Conservation (phyloP, 2,888 invertebrate genomes). For the Agriopis leucophaearia region DNA sequence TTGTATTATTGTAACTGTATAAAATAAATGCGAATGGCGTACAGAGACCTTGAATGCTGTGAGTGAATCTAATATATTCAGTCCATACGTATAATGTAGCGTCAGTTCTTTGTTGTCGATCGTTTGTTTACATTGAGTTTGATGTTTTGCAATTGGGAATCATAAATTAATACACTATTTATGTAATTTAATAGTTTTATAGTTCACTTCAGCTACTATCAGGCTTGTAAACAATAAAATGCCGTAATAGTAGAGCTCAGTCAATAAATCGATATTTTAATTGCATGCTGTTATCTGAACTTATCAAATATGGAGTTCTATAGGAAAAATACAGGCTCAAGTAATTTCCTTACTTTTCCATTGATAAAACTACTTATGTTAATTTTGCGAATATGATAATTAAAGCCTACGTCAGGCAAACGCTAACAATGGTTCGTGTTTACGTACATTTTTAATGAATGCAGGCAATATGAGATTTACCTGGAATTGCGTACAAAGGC, state of each 20-base stretch:
- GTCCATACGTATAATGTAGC: background rate
- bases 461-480: slow-evolving; percentile 17
- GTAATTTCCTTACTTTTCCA: slow-evolving; percentile 37
- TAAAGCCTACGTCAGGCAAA: slow-evolving; percentile 12
- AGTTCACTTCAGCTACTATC: slow-evolving; percentile 16
- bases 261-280: slow-evolving; percentile 37
- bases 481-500: slow-evolving; percentile 3
- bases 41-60: slow-evolving; percentile 11
- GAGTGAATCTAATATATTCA: slow-evolving; percentile 15
- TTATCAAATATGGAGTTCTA: slow-evolving; percentile 48
- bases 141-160: slow-evolving; percentile 4
- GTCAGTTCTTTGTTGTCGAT: slow-evolving; percentile 15
- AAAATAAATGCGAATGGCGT: background rate
- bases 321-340: slow-evolving; percentile 44
- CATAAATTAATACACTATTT: background rate
- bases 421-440: slow-evolving; percentile 29
- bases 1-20: background rate
- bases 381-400: slow-evolving; percentile 9
- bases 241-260: slow-evolving; percentile 26
- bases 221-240: slow-evolving; percentile 33
- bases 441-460: slow-evolving; percentile 33
- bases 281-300: slow-evolving; percentile 42
- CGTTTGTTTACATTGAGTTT: slow-evolving; percentile 21
- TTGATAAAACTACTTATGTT: slow-evolving; percentile 14
- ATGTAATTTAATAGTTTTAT: slow-evolving; percentile 12